Percentiles rank a stretch among this genome's conserved stretches.
Conservation (phyloP, 1,140 invertebrate genomes). For the Phocides pigmalion region DNA sequence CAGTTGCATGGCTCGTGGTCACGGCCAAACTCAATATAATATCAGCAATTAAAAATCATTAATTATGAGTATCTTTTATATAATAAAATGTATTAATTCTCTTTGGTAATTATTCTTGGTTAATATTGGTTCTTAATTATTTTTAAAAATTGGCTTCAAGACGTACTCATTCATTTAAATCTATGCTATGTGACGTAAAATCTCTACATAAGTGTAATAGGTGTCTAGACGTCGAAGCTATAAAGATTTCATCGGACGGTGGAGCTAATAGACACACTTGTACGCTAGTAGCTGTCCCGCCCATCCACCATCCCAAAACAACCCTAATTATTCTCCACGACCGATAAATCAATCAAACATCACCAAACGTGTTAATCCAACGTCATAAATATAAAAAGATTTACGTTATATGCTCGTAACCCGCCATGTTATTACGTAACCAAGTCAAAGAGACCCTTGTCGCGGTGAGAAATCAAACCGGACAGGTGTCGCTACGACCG, state of each 20-base stretch:
- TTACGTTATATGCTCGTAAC: constrained; percentile 62
- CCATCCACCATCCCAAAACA: constrained; percentile 39
- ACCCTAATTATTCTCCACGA: constrained; percentile 50
- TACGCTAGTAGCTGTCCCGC: constrained; percentile 40
- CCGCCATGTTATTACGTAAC: constrained; percentile 55
- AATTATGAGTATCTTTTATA: too few species aligned
- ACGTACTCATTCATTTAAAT: too few species aligned
- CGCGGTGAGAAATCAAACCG: constrained; percentile 28
- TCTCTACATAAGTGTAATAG: constrained; percentile 4
- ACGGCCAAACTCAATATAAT: too few species aligned
- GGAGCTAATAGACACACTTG: constrained; percentile 34
- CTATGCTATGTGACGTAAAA: too few species aligned
- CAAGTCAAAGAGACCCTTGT: constrained; percentile 49
- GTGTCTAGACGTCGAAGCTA: neutral
- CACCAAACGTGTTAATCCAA: constrained; percentile 67
- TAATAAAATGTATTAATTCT: too few species aligned
- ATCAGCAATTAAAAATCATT: too few species aligned
- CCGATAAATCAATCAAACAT: constrained; percentile 74
- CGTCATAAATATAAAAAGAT: constrained; percentile 66
- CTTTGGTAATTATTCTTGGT: too few species aligned
- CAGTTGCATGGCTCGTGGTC: too few species aligned
- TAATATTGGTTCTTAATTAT: too few species aligned
- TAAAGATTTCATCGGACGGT: constrained; percentile 10
- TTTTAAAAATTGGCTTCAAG: too few species aligned
- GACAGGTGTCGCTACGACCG: constrained; percentile 62